Evolutionary conservation across 2,888 invertebrate species (phyloP).

Genomic region (Microchrysa polita): DNA sequence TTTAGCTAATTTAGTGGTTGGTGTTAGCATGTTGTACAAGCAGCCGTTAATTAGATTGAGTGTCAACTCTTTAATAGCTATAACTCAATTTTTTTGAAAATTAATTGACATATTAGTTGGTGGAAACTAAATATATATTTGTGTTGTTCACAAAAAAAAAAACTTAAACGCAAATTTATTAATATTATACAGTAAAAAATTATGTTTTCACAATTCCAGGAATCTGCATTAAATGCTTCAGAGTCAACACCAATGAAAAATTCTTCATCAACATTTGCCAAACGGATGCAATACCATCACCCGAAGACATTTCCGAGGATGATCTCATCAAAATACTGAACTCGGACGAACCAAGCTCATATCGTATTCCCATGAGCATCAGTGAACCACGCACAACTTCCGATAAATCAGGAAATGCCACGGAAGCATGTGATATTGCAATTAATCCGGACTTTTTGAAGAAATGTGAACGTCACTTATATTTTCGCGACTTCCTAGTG

Average conservation of each 20-base stretch:
- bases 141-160: too few species aligned
- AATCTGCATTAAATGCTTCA: constrained; percentile 80
- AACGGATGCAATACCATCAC: constrained; percentile 79
- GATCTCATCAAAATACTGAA: constrained; percentile 74
- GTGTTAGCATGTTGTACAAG: too few species aligned
- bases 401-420: constrained; percentile 79
- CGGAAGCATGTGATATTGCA: constrained; percentile 84
- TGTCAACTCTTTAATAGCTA: too few species aligned
- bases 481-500: constrained; percentile 83
- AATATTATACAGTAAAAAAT: too few species aligned
- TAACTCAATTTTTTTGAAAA: too few species aligned
- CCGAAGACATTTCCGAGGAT: constrained; percentile 75
- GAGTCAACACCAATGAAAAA: constrained; percentile 73
- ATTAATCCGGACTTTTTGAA: constrained; percentile 80
- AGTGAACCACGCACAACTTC: constrained; percentile 80
- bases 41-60: too few species aligned
- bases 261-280: constrained; percentile 88
- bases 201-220: constrained; percentile 66
- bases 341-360: constrained; percentile 76
- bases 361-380: constrained; percentile 89
- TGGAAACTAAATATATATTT: too few species aligned
- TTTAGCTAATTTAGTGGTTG: too few species aligned
- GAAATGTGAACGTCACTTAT: constrained; percentile 75
- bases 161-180: too few species aligned
- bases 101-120: too few species aligned